phyloP scores from a whole-genome alignment of 2,888 invertebrate genomes.

The Mesorhabditis sp. region DNA sequence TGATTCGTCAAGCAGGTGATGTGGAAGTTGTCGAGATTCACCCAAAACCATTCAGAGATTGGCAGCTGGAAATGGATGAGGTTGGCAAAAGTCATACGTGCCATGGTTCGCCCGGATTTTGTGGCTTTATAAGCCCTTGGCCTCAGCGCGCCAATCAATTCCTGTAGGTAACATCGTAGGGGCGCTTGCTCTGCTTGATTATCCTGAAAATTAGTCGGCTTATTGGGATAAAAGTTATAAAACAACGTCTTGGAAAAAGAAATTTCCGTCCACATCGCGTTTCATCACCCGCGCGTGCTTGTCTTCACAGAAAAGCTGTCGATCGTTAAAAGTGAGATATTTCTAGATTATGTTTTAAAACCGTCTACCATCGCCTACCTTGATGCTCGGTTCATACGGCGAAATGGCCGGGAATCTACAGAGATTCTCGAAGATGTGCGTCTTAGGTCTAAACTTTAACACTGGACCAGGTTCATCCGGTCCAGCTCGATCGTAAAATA shows the following conservation, averaged over 20 bases:
- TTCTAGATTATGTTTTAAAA: background rate
- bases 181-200: background rate
- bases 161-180: slow-evolving; percentile 20
- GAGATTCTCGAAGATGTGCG: slow-evolving; percentile 26
- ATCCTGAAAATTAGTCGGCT: background rate
- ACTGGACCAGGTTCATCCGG: too few relatives aligned
- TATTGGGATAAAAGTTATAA: slow-evolving; percentile 16
- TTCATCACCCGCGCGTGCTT: background rate
- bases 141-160: slow-evolving; percentile 21
- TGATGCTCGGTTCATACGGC: slow-evolving; percentile 20
- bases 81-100: background rate
- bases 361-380: slow-evolving; percentile 10
- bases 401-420: slow-evolving; percentile 25
- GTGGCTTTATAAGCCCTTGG: slow-evolving; percentile 15
- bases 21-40: slow-evolving; percentile 31
- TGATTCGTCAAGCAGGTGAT: slow-evolving; percentile 21
- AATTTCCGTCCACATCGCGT: background rate
- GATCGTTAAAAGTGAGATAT: background rate
- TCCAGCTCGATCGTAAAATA: too few relatives aligned
- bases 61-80: slow-evolving; percentile 16
- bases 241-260: slow-evolving; percentile 5
- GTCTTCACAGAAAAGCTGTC: background rate
- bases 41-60: slow-evolving; percentile 16
- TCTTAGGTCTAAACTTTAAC: background rate
- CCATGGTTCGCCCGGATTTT: slow-evolving; percentile 13